Evolutionary conservation across 2,113 vertebrate genomes (phyloP).

Genomic region (Mustelus asterias): DNA sequence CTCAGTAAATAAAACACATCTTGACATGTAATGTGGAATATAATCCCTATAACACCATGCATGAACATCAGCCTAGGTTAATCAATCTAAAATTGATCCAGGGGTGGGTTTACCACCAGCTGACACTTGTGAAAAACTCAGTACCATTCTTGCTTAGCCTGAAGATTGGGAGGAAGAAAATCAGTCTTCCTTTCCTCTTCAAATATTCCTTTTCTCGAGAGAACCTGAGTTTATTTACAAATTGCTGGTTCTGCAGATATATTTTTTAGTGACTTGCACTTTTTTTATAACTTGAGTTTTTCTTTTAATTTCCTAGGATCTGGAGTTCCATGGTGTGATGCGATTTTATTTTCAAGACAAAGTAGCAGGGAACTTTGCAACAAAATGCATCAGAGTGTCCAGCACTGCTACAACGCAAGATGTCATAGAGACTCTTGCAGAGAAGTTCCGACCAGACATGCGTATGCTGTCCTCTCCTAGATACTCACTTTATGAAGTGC

Average conservation of each 20-base stretch:
- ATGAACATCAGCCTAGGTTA: not conserved
- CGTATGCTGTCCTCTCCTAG: slow-evolving; percentile 94
- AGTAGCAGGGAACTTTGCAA: slow-evolving; percentile 95
- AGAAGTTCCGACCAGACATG: slow-evolving; percentile 98
- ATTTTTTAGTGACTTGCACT: too few relatives aligned
- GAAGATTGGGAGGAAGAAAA: not conserved
- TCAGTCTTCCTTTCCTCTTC: not conserved
- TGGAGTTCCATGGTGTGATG: slow-evolving; percentile 99
- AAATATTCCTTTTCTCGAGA: not conserved
- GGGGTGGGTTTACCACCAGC: not conserved
- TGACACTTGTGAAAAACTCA: not conserved
- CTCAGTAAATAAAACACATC: too few relatives aligned
- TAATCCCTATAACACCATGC: not conserved
- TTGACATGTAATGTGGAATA: not conserved
- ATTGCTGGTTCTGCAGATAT: not conserved
- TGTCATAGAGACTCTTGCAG: slow-evolving; percentile 92
- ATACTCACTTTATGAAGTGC: slow-evolving; percentile 94
- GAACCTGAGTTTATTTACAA: not conserved
- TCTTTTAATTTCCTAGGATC: slow-evolving; percentile 61
- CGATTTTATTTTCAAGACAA: slow-evolving; percentile 99
- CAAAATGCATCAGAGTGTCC: slow-evolving; percentile 94
- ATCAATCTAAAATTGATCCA: not conserved
- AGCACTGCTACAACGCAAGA: slow-evolving; percentile 97
- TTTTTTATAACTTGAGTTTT: not conserved
- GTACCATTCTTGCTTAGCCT: not conserved